These are phyloP conservation scores for Pomacea canaliculata DNA, from an alignment of 2,888 invertebrate genomes.

Conservation along the genomic window DNA sequence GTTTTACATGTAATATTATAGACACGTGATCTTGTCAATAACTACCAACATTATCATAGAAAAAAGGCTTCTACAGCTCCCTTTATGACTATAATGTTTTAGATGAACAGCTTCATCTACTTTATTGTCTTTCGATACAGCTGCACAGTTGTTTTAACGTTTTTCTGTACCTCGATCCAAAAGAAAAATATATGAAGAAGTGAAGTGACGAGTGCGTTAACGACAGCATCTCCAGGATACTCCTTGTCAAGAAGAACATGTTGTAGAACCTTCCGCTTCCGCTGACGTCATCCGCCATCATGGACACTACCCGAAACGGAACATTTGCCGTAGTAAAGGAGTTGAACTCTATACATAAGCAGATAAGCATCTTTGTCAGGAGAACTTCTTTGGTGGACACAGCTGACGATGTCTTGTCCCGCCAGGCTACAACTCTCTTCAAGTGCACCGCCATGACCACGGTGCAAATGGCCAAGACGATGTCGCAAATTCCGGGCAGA, in stretches of 20 bases:
- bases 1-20: no score
- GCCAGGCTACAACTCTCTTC: not conserved
- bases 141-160: no score
- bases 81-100: no score
- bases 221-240: not conserved
- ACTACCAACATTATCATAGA: no score
- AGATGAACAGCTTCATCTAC: no score
- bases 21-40: no score
- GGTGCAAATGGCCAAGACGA: not conserved
- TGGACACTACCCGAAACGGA: not conserved
- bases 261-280: not conserved
- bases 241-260: not conserved
- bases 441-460: not conserved
- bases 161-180: no score
- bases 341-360: not conserved
- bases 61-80: no score
- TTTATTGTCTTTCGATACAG: no score
- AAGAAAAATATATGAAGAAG: not conserved
- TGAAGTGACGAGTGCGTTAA: not conserved
- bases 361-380: not conserved
- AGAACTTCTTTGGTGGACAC: not conserved
- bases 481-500: not conserved
- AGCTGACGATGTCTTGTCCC: not conserved
- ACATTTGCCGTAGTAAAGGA: not conserved
- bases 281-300: not conserved